phyloP scores from a whole-genome alignment of 1,140 invertebrate genomes.

The Heliothis virescens region DNA sequence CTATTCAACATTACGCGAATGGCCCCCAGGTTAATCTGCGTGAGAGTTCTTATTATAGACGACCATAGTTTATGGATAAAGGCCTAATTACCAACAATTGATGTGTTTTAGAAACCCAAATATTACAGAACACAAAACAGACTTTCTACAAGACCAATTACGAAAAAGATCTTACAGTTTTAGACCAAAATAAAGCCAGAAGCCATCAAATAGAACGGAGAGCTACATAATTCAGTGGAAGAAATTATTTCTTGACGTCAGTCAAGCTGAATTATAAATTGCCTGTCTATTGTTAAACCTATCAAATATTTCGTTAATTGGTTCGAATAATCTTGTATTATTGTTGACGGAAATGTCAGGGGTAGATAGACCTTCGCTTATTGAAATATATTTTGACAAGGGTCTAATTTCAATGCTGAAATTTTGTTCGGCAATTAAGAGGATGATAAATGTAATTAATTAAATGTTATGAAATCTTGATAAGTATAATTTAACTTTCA shows the following conservation, averaged over 20 bases:
- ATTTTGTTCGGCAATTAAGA: background rate
- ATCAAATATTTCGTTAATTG: background rate
- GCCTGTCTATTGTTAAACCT: background rate
- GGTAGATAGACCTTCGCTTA: too few relatives aligned
- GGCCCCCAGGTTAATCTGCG: too few relatives aligned
- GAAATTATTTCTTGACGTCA: constrained; percentile 14
- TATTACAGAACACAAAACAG: too few relatives aligned
- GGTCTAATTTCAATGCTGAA: background rate
- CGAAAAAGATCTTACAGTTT: background rate
- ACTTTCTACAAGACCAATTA: too few relatives aligned
- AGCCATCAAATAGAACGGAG: background rate
- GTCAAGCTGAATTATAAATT: background rate
- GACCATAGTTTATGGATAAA: too few relatives aligned
- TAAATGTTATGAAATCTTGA: background rate
- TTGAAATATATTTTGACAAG: background rate
- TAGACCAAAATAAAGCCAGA: background rate
- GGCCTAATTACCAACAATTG: too few relatives aligned
- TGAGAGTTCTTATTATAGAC: too few relatives aligned
- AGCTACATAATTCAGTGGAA: background rate
- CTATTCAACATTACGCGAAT: too few relatives aligned
- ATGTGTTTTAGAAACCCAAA: too few relatives aligned
- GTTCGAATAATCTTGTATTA: background rate
- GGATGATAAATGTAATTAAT: background rate
- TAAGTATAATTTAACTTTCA: background rate
- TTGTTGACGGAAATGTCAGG: background rate